A percentile compares a stretch with the other conserved stretches of the same genome.
phyloP scores from a whole-genome alignment of 2,797 vertebrate species.

The Bothrops alternatus region DNA sequence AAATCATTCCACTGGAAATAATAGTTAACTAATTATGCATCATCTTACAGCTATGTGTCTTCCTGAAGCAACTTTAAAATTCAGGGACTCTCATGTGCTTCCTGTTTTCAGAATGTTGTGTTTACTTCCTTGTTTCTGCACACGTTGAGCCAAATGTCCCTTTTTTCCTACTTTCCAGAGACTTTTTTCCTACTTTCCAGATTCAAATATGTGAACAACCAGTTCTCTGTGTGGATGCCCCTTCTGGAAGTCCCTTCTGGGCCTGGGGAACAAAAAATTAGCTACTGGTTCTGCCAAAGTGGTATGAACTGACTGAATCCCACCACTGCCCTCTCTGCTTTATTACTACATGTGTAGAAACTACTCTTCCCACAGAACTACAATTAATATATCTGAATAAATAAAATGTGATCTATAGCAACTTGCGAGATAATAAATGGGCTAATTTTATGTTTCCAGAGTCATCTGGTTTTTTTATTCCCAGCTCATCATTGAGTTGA shows the following conservation, averaged over 20 bases:
- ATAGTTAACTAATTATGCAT: slow-evolving; percentile 13
- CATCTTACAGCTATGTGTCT: neutral
- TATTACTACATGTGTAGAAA: neutral
- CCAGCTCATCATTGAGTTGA: neutral
- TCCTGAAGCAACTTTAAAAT: neutral
- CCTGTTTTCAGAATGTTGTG: neutral
- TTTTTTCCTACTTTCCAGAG: neutral
- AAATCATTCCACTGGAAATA: slow-evolving; percentile 13
- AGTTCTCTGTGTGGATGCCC: too few relatives aligned
- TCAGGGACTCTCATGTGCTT: neutral
- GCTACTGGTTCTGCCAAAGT: too few relatives aligned
- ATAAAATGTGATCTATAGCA: neutral
- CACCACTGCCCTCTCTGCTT: neutral
- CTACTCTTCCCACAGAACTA: neutral
- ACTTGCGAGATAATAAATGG: neutral
- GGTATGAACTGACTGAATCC: too few relatives aligned
- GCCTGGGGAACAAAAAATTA: too few relatives aligned
- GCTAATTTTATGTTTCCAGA: neutral
- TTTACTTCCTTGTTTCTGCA: neutral
- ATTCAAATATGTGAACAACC: too few relatives aligned
- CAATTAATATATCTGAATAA: neutral
- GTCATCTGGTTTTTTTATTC: neutral
- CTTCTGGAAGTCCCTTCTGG: too few relatives aligned
- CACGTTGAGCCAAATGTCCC: neutral
- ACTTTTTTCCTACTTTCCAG: neutral